Evolutionary conservation across 2,113 vertebrate species (phyloP), one percentile per base, ranked within the genome.

Genomic region (Leuciscus idus): DNA sequence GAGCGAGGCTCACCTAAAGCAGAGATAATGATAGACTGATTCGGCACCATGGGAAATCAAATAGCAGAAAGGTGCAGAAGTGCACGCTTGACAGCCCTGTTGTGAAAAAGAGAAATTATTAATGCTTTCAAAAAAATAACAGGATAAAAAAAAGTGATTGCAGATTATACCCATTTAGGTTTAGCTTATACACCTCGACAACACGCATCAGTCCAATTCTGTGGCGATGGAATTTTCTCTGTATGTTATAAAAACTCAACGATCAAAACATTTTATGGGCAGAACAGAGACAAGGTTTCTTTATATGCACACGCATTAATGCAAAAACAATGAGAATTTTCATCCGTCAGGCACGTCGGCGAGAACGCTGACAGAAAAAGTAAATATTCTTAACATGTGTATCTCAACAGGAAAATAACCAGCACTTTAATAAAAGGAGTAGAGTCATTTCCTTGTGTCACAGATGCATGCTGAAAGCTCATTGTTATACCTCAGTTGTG

Each of bases 381-480:
- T 86, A 68, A 75, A 84, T 84, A 84, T 75, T 81, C 59, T 59
- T 72, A 73, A 84, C 66, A 52, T 68, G 21, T 33, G 55, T 55
- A 39, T 85, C 68, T 68, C 46, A 36, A 57, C 59, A 84, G 73
- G 68, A 75, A 86, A 86, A 84, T 75, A 84, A 89, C 66, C n/a
- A 61, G 55, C 55, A 28, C 70, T 46, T 81, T 70, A 81, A 76
- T 81, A 78, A 81, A 84, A 59, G 21, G 17, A 81, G 84, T 77
- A 64, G 57, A 81, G 83, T 89, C 46, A 79, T 85, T 85, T 84
- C 52, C 85, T 89, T 89, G 84, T 82, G 64, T 62, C 84, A 75
- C 84, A 88, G 80, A 57, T 81, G 81, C 88, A 89, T 61, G 81
- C 85, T 75, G 85, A 86, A 89, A 87, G 83, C 74, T 85, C 88